Evolutionary conservation across 1,140 invertebrate genomes (phyloP), one percentile per base, ranked within the genome.

Genomic region (Drosophila watanabei): DNA sequence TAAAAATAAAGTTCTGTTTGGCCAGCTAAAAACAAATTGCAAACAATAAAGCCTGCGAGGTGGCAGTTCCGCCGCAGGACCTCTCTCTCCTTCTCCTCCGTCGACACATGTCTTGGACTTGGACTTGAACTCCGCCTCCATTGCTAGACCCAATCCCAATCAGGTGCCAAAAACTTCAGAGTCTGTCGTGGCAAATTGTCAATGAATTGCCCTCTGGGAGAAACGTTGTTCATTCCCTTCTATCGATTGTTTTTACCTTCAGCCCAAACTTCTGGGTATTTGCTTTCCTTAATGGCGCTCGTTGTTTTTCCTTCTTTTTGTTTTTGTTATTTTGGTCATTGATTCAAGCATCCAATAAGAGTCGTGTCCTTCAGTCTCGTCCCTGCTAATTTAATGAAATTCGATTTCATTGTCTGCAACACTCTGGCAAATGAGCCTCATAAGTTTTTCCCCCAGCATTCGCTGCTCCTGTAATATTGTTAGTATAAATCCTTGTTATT

Each of bases 21-120:
- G 79, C 60, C 85, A 89, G 81, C 85, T 84, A 75, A 79, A 89
- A 90, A 89, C 85, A 89, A 89, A 89, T 89, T 89, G 85, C 85
- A 89, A 89, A 90, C 85, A 90, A 89, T 85, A 81, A 89, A 89
- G 70, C 56, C 45, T 62, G 63, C 63, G 30, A 61, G 45, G 20
- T 49, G 45, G 30, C 37, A 30, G 43, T 28, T 49, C 10, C 48
- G 66, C 60, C 78, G 49, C 73, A 79, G 64, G 69, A 61, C 63
- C 35, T 63, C 59, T 33, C 58, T 37, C 41, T 46, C 59, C 35
- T 60, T 0, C 8, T 61, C 59, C 39, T 51, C 48, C 32, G 41
- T 48, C 62, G 43, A 82, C 69, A 83, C 80, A 71, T 72, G 64
- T 71, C 45, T 52, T 32, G 33, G 18, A 68, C 45, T 52, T 32